Percentiles rank a stretch among this genome's conserved stretches.
Conservation (phyloP, 2,888 invertebrate genomes). For the Byasa hedistus region DNA sequence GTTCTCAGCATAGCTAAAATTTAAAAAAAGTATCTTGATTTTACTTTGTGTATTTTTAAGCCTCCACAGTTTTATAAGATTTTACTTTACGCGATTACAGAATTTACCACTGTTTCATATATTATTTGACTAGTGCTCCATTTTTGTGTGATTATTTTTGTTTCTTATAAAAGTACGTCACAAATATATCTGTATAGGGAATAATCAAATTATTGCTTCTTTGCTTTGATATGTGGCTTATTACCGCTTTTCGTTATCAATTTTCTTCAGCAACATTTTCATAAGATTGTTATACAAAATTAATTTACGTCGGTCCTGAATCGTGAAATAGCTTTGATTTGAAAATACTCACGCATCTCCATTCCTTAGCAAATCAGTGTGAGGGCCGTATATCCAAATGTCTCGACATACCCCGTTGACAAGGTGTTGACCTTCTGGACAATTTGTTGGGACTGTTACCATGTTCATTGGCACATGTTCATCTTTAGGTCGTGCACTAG, state of each 20-base stretch:
- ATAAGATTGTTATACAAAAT: neutral
- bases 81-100: too few relatives aligned
- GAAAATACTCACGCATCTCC: neutral
- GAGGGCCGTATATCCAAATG: slow-evolving; percentile 28
- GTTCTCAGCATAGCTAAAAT: neutral
- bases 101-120: too few relatives aligned
- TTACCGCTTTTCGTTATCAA: neutral
- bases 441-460: slow-evolving; percentile 37
- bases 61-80: too few relatives aligned
- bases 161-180: too few relatives aligned
- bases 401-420: slow-evolving; percentile 38
- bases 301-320: neutral
- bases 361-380: neutral
- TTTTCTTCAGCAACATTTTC: neutral
- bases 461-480: slow-evolving; percentile 29
- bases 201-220: too few relatives aligned
- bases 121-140: too few relatives aligned
- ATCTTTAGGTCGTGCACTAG: slow-evolving; percentile 31
- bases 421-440: slow-evolving; percentile 34
- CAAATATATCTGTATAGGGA: too few relatives aligned
- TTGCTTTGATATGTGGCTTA: too few relatives aligned
- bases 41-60: too few relatives aligned
- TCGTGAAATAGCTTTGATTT: neutral
- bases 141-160: too few relatives aligned
- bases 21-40: slow-evolving; percentile 4